These are phyloP conservation scores for Myotis brandtii DNA, from an alignment of 2,113 vertebrate species.

Conservation along the genomic window DNA sequence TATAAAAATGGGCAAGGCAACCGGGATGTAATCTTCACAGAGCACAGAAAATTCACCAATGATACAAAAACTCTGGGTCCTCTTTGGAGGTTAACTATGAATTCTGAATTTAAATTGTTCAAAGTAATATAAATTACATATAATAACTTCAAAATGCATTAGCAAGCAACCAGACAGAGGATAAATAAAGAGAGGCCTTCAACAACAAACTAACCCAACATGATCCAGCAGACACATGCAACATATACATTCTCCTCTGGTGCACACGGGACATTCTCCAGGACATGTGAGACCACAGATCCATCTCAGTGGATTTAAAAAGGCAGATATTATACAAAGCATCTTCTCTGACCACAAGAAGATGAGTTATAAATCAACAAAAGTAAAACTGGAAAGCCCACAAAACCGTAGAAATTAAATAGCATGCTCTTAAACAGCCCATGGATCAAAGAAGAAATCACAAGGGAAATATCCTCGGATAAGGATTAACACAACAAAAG, in stretches of 20 bases:
- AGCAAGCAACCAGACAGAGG: background rate
- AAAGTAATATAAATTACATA: background rate
- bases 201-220: background rate
- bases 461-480: too few relatives aligned
- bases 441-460: too few relatives aligned
- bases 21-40: too few relatives aligned
- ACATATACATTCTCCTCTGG: background rate
- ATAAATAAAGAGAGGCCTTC: background rate
- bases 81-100: background rate
- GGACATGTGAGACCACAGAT: background rate
- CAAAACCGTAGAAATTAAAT: background rate
- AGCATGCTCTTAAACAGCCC: background rate
- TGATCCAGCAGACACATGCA: background rate
- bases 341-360: background rate
- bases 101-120: background rate
- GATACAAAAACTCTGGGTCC: background rate
- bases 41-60: background rate
- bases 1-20: background rate
- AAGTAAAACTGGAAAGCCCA: background rate
- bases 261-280: background rate
- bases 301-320: too few relatives aligned
- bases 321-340: too few relatives aligned
- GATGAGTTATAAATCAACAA: background rate
- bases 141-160: background rate
- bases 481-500: too few relatives aligned